These are phyloP conservation scores for Epizoanthus scotinus DNA, from an alignment of 92 coral and sea anemone genomes.

Conservation along the genomic window DNA sequence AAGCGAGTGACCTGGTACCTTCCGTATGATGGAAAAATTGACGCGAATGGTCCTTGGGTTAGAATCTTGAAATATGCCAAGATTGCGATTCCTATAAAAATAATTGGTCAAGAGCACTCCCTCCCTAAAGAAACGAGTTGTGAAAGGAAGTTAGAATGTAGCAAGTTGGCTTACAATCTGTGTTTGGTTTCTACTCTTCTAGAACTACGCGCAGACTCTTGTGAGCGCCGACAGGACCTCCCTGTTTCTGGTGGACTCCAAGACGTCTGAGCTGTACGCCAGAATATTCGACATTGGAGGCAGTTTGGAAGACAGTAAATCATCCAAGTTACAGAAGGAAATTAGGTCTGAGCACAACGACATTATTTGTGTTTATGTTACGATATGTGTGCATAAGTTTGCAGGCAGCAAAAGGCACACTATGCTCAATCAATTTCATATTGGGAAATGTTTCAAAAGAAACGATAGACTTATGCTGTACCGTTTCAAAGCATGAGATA, in stretches of 20 bases:
- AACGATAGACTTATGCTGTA: too few relatives aligned
- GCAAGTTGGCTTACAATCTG: too few relatives aligned
- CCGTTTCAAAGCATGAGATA: too few relatives aligned
- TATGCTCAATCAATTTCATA: not conserved
- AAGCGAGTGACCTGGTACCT: too few relatives aligned
- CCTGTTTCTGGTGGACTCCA: constrained; percentile 92
- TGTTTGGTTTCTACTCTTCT: not conserved
- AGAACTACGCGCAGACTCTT: constrained; percentile 98
- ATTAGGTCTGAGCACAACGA: constrained; percentile 65
- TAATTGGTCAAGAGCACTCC: too few relatives aligned
- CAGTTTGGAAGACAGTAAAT: constrained; percentile 81
- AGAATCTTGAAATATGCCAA: not conserved
- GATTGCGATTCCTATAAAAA: too few relatives aligned
- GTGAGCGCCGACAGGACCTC: constrained; percentile 99
- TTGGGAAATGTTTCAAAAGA: too few relatives aligned
- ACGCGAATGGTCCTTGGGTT: too few relatives aligned
- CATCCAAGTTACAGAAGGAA: constrained; percentile 94
- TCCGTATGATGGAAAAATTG: too few relatives aligned
- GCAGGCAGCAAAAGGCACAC: not conserved
- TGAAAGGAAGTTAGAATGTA: not conserved
- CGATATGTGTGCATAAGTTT: not conserved
- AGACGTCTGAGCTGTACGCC: constrained; percentile 97
- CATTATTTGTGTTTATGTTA: not conserved
- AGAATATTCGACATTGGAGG: constrained; percentile 99
- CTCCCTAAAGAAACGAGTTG: not conserved